A percentile compares a stretch with the other conserved stretches of the same genome.
Evolutionary conservation across 2,113 vertebrate species (phyloP).

Genomic region (Lamprotornis superbus): DNA sequence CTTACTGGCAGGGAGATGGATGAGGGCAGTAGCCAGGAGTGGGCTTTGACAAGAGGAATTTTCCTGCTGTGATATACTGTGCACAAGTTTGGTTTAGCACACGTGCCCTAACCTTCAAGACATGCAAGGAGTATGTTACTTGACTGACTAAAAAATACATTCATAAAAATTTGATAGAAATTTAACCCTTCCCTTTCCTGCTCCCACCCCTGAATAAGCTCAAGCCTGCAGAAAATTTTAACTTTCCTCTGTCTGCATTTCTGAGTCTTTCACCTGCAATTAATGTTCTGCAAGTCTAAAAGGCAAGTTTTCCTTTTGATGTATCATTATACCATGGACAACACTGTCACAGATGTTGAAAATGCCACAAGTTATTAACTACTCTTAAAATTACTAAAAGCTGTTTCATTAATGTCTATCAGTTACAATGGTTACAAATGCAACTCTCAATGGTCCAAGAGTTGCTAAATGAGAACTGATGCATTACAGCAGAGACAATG

Average conservation of each 20-base stretch:
- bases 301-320: neutral
- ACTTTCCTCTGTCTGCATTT: neutral
- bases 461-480: neutral
- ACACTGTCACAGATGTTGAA: neutral
- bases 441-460: neutral
- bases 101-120: neutral
- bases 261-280: neutral
- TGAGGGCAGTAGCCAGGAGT: neutral
- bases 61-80: neutral
- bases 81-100: too few relatives aligned
- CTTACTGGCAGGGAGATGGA: neutral
- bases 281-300: neutral
- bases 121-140: neutral
- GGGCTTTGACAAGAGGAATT: neutral
- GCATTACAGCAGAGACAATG: neutral
- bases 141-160: neutral
- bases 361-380: neutral
- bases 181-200: neutral
- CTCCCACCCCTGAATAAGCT: neutral
- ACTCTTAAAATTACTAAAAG: neutral
- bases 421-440: neutral
- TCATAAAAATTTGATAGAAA: neutral
- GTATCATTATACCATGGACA: neutral
- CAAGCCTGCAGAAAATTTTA: neutral
- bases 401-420: neutral